Evolutionary conservation across 2,113 vertebrate genomes (phyloP), one percentile per base, ranked within the genome.

Genomic region (Xyrauchen texanus): DNA sequence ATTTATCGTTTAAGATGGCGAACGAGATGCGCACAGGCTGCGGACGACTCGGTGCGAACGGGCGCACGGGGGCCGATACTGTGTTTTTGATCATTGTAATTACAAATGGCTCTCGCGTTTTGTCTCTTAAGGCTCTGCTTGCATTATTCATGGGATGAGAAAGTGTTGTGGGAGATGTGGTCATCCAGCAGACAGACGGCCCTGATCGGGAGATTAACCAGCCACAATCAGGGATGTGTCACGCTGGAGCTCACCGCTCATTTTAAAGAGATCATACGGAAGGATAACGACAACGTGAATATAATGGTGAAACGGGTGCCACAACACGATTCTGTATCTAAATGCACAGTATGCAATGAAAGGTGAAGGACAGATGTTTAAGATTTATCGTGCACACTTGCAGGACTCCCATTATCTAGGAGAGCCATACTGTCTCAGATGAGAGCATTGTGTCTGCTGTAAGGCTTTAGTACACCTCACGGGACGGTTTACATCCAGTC

Each of bases 1-100:
- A 83, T 83, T 81, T 60, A 83, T 72, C 63, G 66, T 82, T 80
- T 53, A 79, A 83, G 72, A 86, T 81, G 69, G 44, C 21, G 8
- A 46, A 45, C 62, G 12, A 80, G 74, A 78, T 70, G 52, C n/a
- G 52, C 47, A 34, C 8, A 67, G 61, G 21, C 63, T n/a, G 9
- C 34, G 8, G 15, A 6, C 15, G 47, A 72, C 49, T 62, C 4
- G 51, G 58, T 11, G 57, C 15, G 11, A 51, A 60, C 4, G 63
- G 52, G 13, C 46, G 46, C 45, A 16, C 15, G 10, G 42, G 15
- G 34, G 46, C 68, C 10, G 53, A 34, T 65, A 66, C 60, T 57
- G 66, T 42, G 42, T 15, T 15, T 45, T 42, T 47, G 8, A 34
- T 34, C 21, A 34, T 34, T 34, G 21, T 34, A 34, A 34, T 34